phyloP scores from a whole-genome alignment of 2,113 vertebrate genomes.

The Sceloporus undulatus region DNA sequence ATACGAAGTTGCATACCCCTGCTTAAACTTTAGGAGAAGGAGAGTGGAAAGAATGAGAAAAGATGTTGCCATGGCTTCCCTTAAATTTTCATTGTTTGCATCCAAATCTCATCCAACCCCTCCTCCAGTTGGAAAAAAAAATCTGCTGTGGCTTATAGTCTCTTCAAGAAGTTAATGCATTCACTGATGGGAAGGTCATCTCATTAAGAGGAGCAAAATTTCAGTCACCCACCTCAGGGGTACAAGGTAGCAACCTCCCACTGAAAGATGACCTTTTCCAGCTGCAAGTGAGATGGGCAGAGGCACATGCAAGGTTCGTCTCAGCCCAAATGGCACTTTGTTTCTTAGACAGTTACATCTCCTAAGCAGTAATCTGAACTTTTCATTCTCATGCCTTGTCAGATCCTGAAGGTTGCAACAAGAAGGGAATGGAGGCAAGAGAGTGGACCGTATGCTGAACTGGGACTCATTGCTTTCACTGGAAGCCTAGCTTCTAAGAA shows the following conservation, averaged over 20 bases:
- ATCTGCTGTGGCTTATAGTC: constrained; percentile 61
- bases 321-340: constrained; percentile 51
- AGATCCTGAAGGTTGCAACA: constrained; percentile 54
- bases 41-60: neutral
- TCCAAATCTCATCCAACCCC: neutral
- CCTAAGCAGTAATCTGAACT: constrained; percentile 68
- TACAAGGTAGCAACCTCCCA: constrained; percentile 56
- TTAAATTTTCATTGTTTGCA: rapidly evolving
- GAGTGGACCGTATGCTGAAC: no score
- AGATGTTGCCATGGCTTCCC: neutral
- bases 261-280: constrained; percentile 76
- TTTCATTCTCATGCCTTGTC: constrained; percentile 70
- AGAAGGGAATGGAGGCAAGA: neutral
- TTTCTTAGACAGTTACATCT: constrained; percentile 68
- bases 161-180: constrained; percentile 20
- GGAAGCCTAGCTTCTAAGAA: neutral
- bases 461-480: neutral
- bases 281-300: constrained; percentile 22
- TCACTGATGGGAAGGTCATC: constrained; percentile 56
- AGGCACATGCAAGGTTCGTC: neutral
- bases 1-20: neutral
- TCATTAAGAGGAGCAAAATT: constrained; percentile 66
- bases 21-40: neutral
- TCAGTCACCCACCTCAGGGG: neutral
- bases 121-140: constrained; percentile 31